phyloP scores from a whole-genome alignment of 37 sponge, comb jelly and placozoan species.

The Haliclona indistincta region DNA sequence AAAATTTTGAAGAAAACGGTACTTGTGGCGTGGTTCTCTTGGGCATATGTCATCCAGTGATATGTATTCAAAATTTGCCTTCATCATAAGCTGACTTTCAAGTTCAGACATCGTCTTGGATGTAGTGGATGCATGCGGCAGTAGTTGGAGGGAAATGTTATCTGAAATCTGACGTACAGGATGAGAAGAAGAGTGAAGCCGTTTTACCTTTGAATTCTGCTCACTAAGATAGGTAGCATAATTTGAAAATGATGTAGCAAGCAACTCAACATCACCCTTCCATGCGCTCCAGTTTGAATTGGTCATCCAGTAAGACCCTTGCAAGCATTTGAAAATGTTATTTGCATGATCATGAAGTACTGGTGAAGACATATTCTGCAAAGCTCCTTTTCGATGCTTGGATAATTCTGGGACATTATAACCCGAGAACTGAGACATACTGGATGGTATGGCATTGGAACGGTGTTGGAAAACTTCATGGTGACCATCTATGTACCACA shows the following conservation, averaged over 20 bases:
- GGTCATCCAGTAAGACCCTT: constrained; percentile 5
- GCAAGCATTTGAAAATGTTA: constrained; percentile 9
- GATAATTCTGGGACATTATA: constrained; percentile 2
- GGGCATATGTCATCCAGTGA: constrained; percentile 13
- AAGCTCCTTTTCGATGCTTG: not conserved
- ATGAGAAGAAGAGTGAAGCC: not conserved
- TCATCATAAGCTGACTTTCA: not conserved
- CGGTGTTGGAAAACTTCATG: not conserved
- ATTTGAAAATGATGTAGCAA: constrained; percentile 5
- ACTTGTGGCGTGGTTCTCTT: constrained; percentile 29
- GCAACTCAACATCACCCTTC: not conserved
- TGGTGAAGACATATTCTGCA: not conserved
- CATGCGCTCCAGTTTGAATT: constrained; percentile 10
- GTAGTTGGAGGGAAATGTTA: not conserved
- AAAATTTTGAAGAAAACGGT: not conserved
- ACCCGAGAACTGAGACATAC: not conserved
- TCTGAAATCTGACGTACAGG: constrained; percentile 25
- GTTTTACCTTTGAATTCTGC: constrained; percentile 10
- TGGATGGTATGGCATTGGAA: not conserved
- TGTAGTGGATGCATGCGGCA: not conserved
- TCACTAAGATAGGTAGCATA: constrained; percentile 27
- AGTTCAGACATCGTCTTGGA: not conserved
- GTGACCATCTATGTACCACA: constrained; percentile 12
- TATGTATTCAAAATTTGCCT: constrained; percentile 11
- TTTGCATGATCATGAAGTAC: not conserved